Evolutionary conservation across 2,888 invertebrate species (phyloP).

Genomic region (Coleophora deauratella): DNA sequence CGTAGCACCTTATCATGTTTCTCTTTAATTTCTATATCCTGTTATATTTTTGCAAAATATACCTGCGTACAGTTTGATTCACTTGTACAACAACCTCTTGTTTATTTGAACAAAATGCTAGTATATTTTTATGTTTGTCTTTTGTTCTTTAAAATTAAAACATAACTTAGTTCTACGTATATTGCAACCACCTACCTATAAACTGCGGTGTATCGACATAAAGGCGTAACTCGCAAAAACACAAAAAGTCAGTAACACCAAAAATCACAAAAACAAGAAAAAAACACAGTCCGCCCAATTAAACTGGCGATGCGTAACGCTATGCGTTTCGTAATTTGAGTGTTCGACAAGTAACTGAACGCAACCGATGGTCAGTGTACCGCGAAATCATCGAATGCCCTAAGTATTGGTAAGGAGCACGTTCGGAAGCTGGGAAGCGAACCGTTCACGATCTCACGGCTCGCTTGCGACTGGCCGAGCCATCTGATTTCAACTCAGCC

Average conservation of each 20-base stretch:
- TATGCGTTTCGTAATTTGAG: constrained; percentile 33
- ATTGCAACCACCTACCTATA: constrained; percentile 26
- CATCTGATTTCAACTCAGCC: constrained; percentile 74
- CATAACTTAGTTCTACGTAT: not conserved
- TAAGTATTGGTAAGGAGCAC: constrained; percentile 54
- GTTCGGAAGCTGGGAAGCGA: constrained; percentile 43
- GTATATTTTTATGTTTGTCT: too few relatives aligned
- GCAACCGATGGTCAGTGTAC: constrained; percentile 55
- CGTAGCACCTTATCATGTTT: too few relatives aligned
- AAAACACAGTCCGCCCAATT: constrained; percentile 44
- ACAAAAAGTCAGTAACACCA: constrained; percentile 30
- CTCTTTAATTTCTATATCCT: too few relatives aligned
- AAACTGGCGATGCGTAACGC: constrained; percentile 40
- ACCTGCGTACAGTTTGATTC: too few relatives aligned
- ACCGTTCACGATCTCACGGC: constrained; percentile 72
- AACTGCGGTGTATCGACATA: constrained; percentile 12
- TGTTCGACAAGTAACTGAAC: constrained; percentile 46
- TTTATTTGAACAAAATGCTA: too few relatives aligned
- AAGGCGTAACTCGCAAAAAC: constrained; percentile 10
- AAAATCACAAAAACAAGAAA: constrained; percentile 41
- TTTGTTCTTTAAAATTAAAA: too few relatives aligned
- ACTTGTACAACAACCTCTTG: too few relatives aligned
- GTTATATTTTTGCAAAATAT: too few relatives aligned
- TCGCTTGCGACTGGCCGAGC: constrained; percentile 71
- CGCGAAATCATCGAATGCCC: constrained; percentile 68